phyloP scores from a whole-genome alignment of 2,797 vertebrate species.

The Otolemur crassicaudatus region DNA sequence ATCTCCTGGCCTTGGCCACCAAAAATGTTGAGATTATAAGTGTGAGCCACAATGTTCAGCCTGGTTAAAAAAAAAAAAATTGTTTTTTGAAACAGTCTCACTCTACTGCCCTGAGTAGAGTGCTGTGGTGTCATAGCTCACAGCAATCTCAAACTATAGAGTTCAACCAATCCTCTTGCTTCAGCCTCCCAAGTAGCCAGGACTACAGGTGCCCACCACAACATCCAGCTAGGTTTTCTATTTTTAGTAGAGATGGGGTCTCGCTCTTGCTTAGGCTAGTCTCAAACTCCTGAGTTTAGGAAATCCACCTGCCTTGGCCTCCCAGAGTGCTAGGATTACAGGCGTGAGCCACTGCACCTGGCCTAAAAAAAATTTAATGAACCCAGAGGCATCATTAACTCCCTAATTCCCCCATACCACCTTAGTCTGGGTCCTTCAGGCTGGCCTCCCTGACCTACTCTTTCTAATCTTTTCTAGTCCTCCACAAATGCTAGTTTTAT shows the following conservation, averaged over 20 bases:
- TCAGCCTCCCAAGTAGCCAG: neutral
- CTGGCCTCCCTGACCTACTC: neutral
- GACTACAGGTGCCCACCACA: neutral
- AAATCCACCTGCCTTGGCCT: neutral
- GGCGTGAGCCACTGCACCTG: neutral
- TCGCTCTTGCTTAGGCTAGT: neutral
- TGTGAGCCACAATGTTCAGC: no score
- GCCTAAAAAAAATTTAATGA: neutral
- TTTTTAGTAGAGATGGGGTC: neutral
- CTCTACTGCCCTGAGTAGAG: no score
- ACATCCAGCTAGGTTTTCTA: neutral
- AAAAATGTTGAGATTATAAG: no score
- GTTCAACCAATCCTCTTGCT: no score
- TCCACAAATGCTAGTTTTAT: constrained; percentile 51
- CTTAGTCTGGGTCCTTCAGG: neutral
- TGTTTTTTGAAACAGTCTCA: no score
- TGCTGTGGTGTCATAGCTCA: no score
- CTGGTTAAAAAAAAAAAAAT: no score
- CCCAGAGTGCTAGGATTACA: neutral
- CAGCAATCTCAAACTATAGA: no score
- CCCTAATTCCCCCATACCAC: neutral
- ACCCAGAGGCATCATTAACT: neutral
- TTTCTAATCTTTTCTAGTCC: neutral
- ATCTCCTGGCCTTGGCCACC: no score
- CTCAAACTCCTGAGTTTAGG: neutral